Percentiles rank a stretch among this genome's conserved stretches.
These are phyloP conservation scores for Abscondita cerata DNA, from an alignment of 2,888 invertebrate species.

Conservation along the genomic window DNA sequence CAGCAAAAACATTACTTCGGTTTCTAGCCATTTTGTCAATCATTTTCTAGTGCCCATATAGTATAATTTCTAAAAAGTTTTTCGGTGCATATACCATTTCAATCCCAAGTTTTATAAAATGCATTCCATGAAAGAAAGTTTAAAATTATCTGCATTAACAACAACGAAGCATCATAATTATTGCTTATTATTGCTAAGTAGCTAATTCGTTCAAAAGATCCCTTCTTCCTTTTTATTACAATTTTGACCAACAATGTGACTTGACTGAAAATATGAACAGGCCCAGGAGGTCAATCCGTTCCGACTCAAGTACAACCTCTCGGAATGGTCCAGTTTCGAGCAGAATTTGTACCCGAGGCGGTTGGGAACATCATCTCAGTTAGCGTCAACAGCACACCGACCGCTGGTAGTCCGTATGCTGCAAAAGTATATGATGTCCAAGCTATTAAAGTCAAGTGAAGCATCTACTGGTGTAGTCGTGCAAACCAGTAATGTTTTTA, in stretches of 20 bases:
- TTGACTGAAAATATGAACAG: slow-evolving; percentile 61
- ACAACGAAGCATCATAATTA: neutral
- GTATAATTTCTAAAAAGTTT: too few relatives aligned
- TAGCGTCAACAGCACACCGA: slow-evolving; percentile 79
- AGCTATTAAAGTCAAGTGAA: slow-evolving; percentile 93
- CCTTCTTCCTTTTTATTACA: slow-evolving; percentile 17
- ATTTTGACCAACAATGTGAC: slow-evolving; percentile 23
- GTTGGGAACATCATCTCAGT: slow-evolving; percentile 93
- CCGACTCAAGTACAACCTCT: slow-evolving; percentile 90
- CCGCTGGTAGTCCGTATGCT: slow-evolving; percentile 92
- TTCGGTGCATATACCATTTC: too few relatives aligned
- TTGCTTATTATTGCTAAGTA: slow-evolving; percentile 1
- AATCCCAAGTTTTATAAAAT: too few relatives aligned
- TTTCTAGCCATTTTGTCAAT: too few relatives aligned
- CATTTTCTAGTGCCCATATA: too few relatives aligned
- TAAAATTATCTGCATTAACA: neutral
- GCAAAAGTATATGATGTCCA: slow-evolving; percentile 95
- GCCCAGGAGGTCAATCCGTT: slow-evolving; percentile 91
- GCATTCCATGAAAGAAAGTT: slow-evolving; percentile 7
- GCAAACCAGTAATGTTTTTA: slow-evolving; percentile 89
- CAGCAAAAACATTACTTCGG: too few relatives aligned
- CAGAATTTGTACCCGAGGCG: slow-evolving; percentile 89
- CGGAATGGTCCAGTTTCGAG: slow-evolving; percentile 80
- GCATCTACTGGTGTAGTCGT: slow-evolving; percentile 86
- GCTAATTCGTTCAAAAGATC: neutral